phyloP scores from a whole-genome alignment of 2,113 vertebrate species.

The Catharus minimus region DNA sequence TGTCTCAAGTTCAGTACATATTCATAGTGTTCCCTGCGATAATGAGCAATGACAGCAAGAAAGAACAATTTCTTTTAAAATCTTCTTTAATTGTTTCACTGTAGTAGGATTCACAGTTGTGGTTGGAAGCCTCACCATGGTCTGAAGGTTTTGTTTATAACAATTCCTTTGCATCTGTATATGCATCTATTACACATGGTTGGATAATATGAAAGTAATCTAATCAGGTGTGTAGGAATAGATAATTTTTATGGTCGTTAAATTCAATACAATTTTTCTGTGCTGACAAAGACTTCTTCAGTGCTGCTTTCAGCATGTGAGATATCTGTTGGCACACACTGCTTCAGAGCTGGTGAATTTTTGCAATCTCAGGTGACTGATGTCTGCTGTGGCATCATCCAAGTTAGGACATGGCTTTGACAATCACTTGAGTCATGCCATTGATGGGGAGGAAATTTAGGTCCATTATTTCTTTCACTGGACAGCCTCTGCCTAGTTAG shows the following conservation, averaged over 20 bases:
- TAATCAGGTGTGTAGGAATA: not conserved
- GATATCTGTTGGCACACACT: not conserved
- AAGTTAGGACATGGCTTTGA: not conserved
- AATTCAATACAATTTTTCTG: not conserved
- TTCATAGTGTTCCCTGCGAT: not conserved
- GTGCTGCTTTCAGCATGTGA: not conserved
- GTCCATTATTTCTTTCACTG: not conserved
- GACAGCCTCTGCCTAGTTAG: not conserved
- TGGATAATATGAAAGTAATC: not conserved
- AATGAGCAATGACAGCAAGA: not conserved
- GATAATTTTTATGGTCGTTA: not conserved
- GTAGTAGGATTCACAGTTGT: not conserved
- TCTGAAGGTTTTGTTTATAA: not conserved
- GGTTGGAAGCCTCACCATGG: not conserved
- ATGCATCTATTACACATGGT: not conserved
- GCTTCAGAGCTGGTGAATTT: slow-evolving; percentile 2
- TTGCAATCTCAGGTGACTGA: not conserved
- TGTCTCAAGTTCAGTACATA: not conserved
- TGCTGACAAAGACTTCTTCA: not conserved
- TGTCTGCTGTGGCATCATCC: not conserved
- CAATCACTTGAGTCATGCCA: not conserved
- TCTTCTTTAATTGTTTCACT: not conserved
- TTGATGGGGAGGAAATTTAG: not conserved
- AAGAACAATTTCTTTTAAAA: not conserved
- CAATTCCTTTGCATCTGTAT: not conserved